Evolutionary conservation across 2,113 vertebrate species (phyloP), one percentile per base, ranked within the genome.

Genomic region (Hymenochirus boettgeri): DNA sequence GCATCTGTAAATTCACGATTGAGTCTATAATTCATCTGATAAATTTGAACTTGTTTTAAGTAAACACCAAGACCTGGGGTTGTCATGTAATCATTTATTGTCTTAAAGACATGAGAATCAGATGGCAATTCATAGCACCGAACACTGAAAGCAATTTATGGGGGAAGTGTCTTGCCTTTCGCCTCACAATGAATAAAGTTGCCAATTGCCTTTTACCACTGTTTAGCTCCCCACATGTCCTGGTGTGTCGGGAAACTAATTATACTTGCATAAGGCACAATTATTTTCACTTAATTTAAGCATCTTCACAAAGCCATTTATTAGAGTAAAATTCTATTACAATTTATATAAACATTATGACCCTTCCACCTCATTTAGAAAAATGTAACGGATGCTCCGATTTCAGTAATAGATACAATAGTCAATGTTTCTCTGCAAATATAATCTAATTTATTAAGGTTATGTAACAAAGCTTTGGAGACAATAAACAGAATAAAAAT

Each of bases 301-400:
- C 47, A 17, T 37, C 57, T 24, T 29, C 27, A 55, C 2, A 2
- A 70, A 74, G 27, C 27, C 61, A 57, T 63, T 74, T 73, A 46
- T 71, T 66, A 67, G 37, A 54, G 31, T 61, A 61, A 53, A 72
- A 66, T 69, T 69, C 1, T 1, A 64, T 71, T 70, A 57, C 27
- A 72, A 62, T 62, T 73, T 58, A 47, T 71, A 50, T 65, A 69
- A 70, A 70, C 57, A 54, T 55, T 51, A 55, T 65, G 66, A 61
- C 27, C 18, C 26, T 48, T 57, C 57, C 42, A 18, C 17, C 58
- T 62, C 33, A 56, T 65, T 73, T 56, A 63, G 47, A 46, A 61
- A 56, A 47, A 37, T 52, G 29, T 35, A 70, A 70, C 13, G 19
- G 50, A n/a, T 52, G 54, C 26, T 65, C 73, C 70, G 33, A 19